Conservation (phyloP, 1,140 invertebrate genomes). For the Drosophila ercepeae region DNA sequence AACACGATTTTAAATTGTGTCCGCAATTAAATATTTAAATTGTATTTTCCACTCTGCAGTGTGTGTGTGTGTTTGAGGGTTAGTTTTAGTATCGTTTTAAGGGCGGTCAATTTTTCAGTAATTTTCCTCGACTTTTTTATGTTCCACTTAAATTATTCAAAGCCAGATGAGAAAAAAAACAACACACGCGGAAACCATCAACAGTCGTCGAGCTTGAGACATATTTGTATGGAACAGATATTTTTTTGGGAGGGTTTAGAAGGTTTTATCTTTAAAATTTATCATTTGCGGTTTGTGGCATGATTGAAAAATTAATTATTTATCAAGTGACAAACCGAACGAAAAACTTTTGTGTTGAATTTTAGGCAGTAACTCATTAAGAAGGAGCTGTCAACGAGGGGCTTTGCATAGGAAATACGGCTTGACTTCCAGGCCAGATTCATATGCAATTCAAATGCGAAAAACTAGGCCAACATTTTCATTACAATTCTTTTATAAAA, state of each 20-base stretch:
- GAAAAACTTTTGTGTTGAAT: not conserved
- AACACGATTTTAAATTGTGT: slow-evolving; percentile 56
- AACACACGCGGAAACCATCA: no score
- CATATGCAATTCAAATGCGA: slow-evolving; percentile 39
- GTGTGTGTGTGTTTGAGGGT: slow-evolving; percentile 11
- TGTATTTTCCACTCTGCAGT: slow-evolving; percentile 44
- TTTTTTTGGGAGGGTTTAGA: not conserved
- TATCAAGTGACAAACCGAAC: slow-evolving; percentile 25
- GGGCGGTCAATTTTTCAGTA: slow-evolving; percentile 76
- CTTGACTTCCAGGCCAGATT: slow-evolving; percentile 22
- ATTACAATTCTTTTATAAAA: not conserved
- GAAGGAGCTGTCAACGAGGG: not conserved
- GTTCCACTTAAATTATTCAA: slow-evolving; percentile 69
- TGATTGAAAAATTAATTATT: slow-evolving; percentile 79
- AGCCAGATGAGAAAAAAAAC: slow-evolving; percentile 12
- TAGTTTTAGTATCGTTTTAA: slow-evolving; percentile 44
- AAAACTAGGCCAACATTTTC: slow-evolving; percentile 23
- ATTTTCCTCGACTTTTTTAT: slow-evolving; percentile 72
- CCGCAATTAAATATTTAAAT: slow-evolving; percentile 77
- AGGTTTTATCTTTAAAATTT: slow-evolving; percentile 47
- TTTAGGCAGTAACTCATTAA: not conserved
- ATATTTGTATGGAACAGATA: slow-evolving; percentile 58
- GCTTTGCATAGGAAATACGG: slow-evolving; percentile 4
- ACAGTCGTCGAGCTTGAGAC: slow-evolving; percentile 61
- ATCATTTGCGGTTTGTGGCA: slow-evolving; percentile 60